Conservation (phyloP, 2,888 invertebrate genomes). For the Stenurella melanura region DNA sequence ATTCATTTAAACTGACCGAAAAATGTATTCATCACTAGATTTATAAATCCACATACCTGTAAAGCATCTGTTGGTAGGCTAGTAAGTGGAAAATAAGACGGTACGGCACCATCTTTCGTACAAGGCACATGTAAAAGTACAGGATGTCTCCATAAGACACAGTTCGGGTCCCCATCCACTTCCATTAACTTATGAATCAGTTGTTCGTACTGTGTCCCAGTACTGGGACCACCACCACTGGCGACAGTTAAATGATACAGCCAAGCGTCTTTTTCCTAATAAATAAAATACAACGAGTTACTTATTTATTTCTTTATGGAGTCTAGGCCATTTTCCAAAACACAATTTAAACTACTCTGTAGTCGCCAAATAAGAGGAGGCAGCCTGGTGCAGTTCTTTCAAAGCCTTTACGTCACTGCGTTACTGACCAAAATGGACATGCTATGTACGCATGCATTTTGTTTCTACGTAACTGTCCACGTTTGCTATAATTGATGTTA, state of each 20-base stretch:
- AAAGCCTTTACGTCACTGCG: too few relatives aligned
- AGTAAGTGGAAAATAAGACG: conserved; percentile 85
- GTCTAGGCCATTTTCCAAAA: too few relatives aligned
- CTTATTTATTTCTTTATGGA: too few relatives aligned
- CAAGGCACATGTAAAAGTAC: conserved; percentile 83
- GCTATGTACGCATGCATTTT: too few relatives aligned
- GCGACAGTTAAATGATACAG: conserved; percentile 92
- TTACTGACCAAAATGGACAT: too few relatives aligned
- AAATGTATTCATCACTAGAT: too few relatives aligned
- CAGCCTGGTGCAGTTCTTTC: too few relatives aligned
- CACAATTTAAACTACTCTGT: too few relatives aligned
- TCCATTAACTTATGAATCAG: conserved; percentile 97
- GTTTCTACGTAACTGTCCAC: too few relatives aligned
- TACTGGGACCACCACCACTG: conserved; percentile 92
- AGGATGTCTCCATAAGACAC: conserved; percentile 96
- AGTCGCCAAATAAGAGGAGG: too few relatives aligned
- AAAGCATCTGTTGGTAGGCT: conserved; percentile 91
- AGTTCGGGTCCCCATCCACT: conserved; percentile 94
- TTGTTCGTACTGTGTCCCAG: conserved; percentile 97
- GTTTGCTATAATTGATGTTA: too few relatives aligned
- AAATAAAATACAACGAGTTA: conserved; percentile 33
- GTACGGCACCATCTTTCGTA: conserved; percentile 90
- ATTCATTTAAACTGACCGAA: too few relatives aligned
- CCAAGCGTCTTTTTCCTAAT: conserved; percentile 90
- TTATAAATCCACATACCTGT: conserved; percentile 73